Base-by-base conservation (phyloP, 2,888 invertebrate species). In the Galerucella calmariensis region DNA sequence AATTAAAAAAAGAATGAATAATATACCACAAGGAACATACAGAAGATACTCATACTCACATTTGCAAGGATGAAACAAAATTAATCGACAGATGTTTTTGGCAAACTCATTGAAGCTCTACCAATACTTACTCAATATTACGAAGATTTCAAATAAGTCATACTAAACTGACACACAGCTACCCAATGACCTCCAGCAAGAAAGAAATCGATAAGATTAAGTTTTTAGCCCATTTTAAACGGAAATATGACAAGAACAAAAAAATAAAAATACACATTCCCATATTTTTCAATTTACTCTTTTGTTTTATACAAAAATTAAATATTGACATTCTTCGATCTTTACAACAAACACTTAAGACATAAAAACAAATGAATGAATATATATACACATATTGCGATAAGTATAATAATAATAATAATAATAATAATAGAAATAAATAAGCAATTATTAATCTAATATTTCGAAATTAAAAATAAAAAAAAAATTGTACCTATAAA, bases 241-340 rank as follows among this genome's bases (percentile, higher is more conserved):
- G 35, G 35, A 41, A 41, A 41, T 9, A 41, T 41, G 35, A 41
- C 35, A 41, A 35, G 46, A 46, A 11, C 2, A 48, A 48, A 11
- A 48, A 48, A 11, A 51, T 1, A 51, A 51, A n/a, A 51, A n/a
- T 8, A 56, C 8, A 3, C 20, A 56, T 56, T 16, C n/a, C 10
- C 16, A 56, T 16, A 16, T 10, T 20, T 56, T 20, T 56, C 10
- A 10, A 16, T 56, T 56, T 56, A 20, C 56, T 70, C 68, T 71
- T 46, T 70, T 41, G 46, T 69, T 75, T 75, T 78, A 72, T 76
- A 75, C 68, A 77, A 74, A 75, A 78, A 78, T 63, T 63, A 63
- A 63, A 78, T 78, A 78, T 73, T 78, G 76, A 75, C 73, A 75
- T 67, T 76, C 72, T 67, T 72, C 61, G 16, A 76, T 71, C 67